These are phyloP conservation scores for Drosophila erecta DNA, from an alignment of 1,140 invertebrate species.

Conservation along the genomic window DNA sequence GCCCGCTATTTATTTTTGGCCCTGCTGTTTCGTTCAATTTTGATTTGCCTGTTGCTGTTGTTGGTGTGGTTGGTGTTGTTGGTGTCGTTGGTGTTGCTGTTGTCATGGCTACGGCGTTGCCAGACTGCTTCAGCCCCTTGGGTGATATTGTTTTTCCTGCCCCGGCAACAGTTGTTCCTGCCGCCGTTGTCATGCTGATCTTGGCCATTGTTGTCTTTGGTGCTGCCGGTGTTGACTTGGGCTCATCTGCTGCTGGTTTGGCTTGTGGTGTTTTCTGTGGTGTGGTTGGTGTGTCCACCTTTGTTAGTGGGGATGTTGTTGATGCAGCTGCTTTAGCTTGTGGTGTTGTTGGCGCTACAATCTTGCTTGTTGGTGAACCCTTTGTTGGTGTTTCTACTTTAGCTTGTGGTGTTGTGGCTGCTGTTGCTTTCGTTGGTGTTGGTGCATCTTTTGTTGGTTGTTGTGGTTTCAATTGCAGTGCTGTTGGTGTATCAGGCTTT, in stretches of 20 bases:
- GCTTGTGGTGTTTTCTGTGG: background rate
- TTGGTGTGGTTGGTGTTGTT: conserved; percentile 8
- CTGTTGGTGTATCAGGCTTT: background rate
- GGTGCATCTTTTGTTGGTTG: background rate
- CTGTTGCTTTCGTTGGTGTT: conserved; percentile 15
- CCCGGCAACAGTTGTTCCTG: conserved; percentile 33
- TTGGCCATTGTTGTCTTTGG: conserved; percentile 17
- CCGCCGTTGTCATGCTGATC: conserved; percentile 5
- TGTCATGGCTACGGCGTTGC: conserved; percentile 53
- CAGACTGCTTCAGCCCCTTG: conserved; percentile 22
- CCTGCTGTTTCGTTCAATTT: conserved; percentile 56
- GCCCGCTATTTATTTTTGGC: conserved; percentile 83
- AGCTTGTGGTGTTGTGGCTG: background rate
- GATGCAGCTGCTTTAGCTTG: background rate
- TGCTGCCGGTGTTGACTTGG: conserved; percentile 2
- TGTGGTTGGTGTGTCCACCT: background rate
- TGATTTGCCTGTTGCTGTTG: conserved; percentile 46
- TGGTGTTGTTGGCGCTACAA: conserved; percentile 1
- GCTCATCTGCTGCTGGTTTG: background rate
- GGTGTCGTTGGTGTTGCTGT: conserved; percentile 43
- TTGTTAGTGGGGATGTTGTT: background rate
- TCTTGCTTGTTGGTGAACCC: conserved; percentile 1
- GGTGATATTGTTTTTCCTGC: conserved; percentile 28
- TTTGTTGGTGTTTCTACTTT: conserved; percentile 9
- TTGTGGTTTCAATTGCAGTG: background rate